Evolutionary conservation across 2,888 invertebrate species (phyloP).

Genomic region (Erebia palarica): DNA sequence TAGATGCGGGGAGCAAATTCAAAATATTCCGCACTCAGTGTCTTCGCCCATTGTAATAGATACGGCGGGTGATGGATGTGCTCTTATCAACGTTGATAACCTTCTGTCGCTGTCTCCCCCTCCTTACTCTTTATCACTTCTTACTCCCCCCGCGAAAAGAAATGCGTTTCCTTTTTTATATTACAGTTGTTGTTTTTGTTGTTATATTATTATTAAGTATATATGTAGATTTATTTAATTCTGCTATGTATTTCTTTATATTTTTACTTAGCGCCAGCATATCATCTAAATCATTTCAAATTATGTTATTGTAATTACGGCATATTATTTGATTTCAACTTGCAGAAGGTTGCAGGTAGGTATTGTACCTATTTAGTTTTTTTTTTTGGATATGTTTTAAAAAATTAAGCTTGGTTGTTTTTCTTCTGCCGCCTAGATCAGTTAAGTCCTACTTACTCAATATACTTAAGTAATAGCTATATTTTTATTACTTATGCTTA

Average conservation of each 20-base stretch:
- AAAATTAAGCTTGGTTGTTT: too few relatives aligned
- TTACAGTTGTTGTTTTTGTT: not conserved
- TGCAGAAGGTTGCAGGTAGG: too few relatives aligned
- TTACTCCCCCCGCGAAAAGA: slow-evolving; percentile 23
- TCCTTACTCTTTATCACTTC: slow-evolving; percentile 43
- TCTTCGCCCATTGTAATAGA: slow-evolving; percentile 44
- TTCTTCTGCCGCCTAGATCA: too few relatives aligned
- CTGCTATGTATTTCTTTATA: not conserved
- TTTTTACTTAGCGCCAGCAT: not conserved
- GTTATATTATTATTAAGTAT: not conserved
- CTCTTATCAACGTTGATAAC: slow-evolving; percentile 77
- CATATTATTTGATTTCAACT: too few relatives aligned
- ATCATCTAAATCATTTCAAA: too few relatives aligned
- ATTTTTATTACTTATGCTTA: too few relatives aligned
- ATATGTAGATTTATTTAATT: not conserved
- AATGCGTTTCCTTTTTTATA: slow-evolving; percentile 23
- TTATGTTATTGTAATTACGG: too few relatives aligned
- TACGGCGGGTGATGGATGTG: slow-evolving; percentile 69
- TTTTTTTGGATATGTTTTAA: not conserved
- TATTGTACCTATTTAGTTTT: not conserved
- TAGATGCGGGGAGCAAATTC: slow-evolving; percentile 42
- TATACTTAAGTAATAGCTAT: too few relatives aligned
- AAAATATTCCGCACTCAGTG: slow-evolving; percentile 64
- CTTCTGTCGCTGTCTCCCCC: slow-evolving; percentile 59
- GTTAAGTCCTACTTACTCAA: too few relatives aligned